A percentile compares a stretch with the other conserved stretches of the same genome.
These are phyloP conservation scores for Leiothrix lutea DNA, from an alignment of 2,113 vertebrate species.

Conservation along the genomic window DNA sequence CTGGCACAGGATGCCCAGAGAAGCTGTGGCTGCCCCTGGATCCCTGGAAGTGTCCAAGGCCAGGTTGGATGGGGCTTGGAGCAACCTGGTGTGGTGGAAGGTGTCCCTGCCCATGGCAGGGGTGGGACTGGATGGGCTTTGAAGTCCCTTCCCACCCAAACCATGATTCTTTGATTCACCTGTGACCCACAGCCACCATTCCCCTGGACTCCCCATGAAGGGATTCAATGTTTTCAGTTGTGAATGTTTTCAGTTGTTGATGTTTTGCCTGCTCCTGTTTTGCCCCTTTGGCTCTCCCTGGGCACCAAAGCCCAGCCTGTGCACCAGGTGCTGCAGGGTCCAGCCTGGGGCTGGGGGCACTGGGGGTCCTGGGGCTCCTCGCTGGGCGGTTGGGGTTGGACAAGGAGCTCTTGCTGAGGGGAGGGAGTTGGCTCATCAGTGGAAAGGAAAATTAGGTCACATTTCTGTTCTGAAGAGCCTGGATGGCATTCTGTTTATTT, in stretches of 20 bases:
- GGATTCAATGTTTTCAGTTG: not conserved
- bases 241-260: not conserved
- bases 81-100: accelerated
- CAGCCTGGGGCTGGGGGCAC: not conserved
- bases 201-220: not conserved
- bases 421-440: not conserved
- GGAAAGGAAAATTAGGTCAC: not conserved
- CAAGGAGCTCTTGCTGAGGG: not conserved
- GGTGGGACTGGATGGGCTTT: not conserved
- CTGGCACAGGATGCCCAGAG: not conserved
- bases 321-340: not conserved
- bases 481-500: not conserved
- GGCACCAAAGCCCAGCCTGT: accelerated
- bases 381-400: accelerated
- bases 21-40: not conserved
- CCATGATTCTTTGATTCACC: not conserved
- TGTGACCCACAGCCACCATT: not conserved
- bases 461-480: not conserved
- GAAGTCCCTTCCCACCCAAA: not conserved
- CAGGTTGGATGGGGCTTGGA: accelerated
- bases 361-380: accelerated
- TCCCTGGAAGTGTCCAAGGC: not conserved
- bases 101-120: not conserved
- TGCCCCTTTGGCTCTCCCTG: not conserved
- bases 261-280: not conserved